Evolutionary conservation across 1,140 invertebrate genomes (phyloP).

Genomic region (Conus betulinus): DNA sequence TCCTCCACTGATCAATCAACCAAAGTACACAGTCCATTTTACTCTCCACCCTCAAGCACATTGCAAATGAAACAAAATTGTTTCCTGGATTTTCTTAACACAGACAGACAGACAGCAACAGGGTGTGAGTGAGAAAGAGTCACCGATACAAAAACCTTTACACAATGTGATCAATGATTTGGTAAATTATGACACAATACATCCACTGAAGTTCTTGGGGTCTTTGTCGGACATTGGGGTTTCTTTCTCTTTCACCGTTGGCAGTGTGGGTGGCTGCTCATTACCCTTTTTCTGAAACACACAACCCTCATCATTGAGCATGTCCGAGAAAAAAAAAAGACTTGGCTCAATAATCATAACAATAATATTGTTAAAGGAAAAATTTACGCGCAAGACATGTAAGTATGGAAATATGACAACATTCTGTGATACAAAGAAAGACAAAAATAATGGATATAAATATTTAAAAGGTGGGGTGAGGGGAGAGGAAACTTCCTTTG

Average conservation of each 20-base stretch:
- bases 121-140: neutral
- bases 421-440: too few species aligned
- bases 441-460: too few species aligned
- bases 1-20: too few species aligned
- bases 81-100: neutral
- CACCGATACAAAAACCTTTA: neutral
- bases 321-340: neutral
- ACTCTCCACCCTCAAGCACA: neutral
- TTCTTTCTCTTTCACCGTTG: slow-evolving; percentile 82
- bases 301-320: slow-evolving; percentile 1
- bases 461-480: too few species aligned
- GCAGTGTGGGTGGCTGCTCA: slow-evolving; percentile 78
- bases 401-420: too few species aligned
- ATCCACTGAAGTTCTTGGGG: slow-evolving; percentile 82
- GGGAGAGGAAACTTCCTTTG: too few species aligned
- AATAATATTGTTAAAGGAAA: too few species aligned
- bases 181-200: slow-evolving; percentile 76
- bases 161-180: neutral
- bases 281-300: slow-evolving; percentile 75
- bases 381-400: too few species aligned
- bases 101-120: neutral
- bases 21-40: too few species aligned
- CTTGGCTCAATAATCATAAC: neutral
- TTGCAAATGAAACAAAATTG: neutral
- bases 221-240: slow-evolving; percentile 81